phyloP scores from a whole-genome alignment of 2,888 invertebrate species.

The Odontocolon sp. region DNA sequence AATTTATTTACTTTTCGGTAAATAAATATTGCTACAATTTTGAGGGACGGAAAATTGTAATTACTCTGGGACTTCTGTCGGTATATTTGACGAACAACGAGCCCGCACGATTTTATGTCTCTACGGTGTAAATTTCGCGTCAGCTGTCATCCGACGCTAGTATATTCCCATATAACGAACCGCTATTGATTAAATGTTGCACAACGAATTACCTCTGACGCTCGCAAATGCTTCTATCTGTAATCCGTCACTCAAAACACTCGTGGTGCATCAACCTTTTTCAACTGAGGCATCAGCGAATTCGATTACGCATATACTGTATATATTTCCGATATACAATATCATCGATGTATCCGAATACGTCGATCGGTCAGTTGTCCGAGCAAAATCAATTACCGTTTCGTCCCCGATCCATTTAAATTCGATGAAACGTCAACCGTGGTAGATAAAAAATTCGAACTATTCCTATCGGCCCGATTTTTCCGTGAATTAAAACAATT shows the following conservation, averaged over 20 bases:
- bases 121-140: constrained; percentile 42
- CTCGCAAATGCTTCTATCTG: constrained; percentile 23
- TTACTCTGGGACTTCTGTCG: background rate
- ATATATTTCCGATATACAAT: background rate
- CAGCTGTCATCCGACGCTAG: background rate
- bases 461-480: background rate
- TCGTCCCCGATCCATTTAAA: background rate
- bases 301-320: background rate
- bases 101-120: constrained; percentile 36
- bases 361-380: too few relatives aligned
- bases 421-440: background rate
- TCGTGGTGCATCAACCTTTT: constrained; percentile 19
- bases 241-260: constrained; percentile 27
- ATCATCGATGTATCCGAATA: background rate
- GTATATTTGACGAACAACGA: background rate
- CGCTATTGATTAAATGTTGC: constrained; percentile 57
- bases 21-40: too few relatives aligned
- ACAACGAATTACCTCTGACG: constrained; percentile 46
- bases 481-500: background rate
- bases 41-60: background rate
- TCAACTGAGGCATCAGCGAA: background rate
- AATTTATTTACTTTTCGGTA: too few relatives aligned
- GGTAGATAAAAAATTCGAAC: background rate
- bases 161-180: constrained; percentile 48
- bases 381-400: constrained; percentile 10